Percentiles rank a stretch among this genome's conserved stretches.
phyloP scores from a whole-genome alignment of 2,797 vertebrate genomes.

The Paedocypris micromegethes region DNA sequence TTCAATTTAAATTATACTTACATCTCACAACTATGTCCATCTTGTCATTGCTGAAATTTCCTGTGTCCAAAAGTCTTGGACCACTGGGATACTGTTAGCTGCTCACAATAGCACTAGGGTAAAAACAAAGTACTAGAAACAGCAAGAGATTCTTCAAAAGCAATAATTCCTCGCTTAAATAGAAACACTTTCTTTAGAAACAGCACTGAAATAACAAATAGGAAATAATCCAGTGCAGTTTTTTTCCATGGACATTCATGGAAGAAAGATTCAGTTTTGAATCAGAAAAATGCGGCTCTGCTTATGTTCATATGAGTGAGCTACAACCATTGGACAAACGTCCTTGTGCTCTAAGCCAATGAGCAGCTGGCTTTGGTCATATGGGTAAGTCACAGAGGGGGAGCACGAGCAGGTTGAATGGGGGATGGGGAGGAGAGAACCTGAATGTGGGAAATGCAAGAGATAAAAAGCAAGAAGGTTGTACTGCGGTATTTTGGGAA shows the following conservation, averaged over 20 bases:
- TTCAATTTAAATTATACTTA: slow-evolving; percentile 45
- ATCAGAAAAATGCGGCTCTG: slow-evolving; percentile 67
- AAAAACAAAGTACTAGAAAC: slow-evolving; percentile 15
- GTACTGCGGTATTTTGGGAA: not conserved
- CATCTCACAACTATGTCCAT: slow-evolving; percentile 46
- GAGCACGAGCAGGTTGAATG: slow-evolving; percentile 51
- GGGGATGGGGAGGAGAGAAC: slow-evolving; percentile 54
- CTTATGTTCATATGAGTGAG: slow-evolving; percentile 74
- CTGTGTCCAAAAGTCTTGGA: slow-evolving; percentile 31
- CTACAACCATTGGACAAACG: slow-evolving; percentile 69
- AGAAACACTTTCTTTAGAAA: not conserved
- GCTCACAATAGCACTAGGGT: slow-evolving; percentile 17
- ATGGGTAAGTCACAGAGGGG: slow-evolving; percentile 40
- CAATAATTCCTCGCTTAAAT: slow-evolving; percentile 23
- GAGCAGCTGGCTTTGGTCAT: slow-evolving; percentile 44
- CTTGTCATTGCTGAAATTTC: slow-evolving; percentile 33
- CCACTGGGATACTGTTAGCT: not conserved
- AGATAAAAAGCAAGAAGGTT: slow-evolving; percentile 20
- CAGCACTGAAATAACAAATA: not conserved
- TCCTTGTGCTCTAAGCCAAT: slow-evolving; percentile 67
- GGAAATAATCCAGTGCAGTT: slow-evolving; percentile 39
- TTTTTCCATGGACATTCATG: slow-evolving; percentile 31
- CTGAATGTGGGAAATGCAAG: slow-evolving; percentile 23
- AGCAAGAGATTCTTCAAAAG: slow-evolving; percentile 30
- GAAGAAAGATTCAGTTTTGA: slow-evolving; percentile 54